phyloP scores from a whole-genome alignment of 2,113 vertebrate genomes.

The Otis tarda region DNA sequence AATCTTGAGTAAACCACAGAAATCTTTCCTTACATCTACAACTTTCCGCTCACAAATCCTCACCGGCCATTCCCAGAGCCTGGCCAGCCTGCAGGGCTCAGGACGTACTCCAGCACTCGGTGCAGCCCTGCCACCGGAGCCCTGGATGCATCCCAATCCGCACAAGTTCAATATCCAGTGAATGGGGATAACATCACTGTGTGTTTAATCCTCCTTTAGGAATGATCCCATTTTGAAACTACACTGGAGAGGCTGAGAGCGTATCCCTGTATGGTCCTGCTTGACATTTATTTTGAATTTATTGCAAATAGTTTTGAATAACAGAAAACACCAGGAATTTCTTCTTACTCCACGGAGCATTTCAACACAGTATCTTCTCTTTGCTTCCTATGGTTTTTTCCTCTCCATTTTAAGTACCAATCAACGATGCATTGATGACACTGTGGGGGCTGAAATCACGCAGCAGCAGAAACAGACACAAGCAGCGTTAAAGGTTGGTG shows the following conservation, averaged over 20 bases:
- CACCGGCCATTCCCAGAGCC: background rate
- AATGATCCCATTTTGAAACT: slow-evolving; percentile 34
- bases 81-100: background rate
- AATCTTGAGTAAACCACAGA: background rate
- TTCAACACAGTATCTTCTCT: slow-evolving; percentile 19
- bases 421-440: background rate
- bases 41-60: background rate
- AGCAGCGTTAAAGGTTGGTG: background rate
- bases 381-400: background rate
- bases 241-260: slow-evolving; percentile 18
- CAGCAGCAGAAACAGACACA: slow-evolving; percentile 7
- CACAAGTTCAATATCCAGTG: background rate
- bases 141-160: background rate
- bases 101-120: background rate
- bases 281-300: slow-evolving; percentile 67
- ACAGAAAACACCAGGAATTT: slow-evolving; percentile 35
- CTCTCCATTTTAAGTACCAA: slow-evolving; percentile 5
- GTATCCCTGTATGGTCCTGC: background rate
- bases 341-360: background rate
- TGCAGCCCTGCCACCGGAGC: background rate
- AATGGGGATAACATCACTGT: slow-evolving; percentile 42
- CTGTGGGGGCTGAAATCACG: background rate
- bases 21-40: background rate
- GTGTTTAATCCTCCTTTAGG: slow-evolving; percentile 45
- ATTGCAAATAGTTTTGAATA: slow-evolving; percentile 53